A percentile compares a stretch with the other conserved stretches of the same genome.
phyloP scores from a whole-genome alignment of 2,797 vertebrate genomes.

The Carduelis carduelis region DNA sequence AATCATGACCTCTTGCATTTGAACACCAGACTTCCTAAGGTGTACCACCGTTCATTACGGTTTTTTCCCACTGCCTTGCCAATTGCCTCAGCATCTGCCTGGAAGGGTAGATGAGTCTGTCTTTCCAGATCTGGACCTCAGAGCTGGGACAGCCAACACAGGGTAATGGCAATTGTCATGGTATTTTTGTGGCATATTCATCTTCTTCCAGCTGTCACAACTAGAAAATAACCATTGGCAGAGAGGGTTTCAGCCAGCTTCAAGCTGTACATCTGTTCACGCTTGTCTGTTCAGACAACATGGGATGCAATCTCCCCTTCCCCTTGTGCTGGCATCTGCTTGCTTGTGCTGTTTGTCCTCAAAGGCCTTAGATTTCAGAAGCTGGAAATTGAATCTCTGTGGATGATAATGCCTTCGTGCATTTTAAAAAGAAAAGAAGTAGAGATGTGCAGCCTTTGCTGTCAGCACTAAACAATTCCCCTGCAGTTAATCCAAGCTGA shows the following conservation, averaged over 20 bases:
- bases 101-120: not conserved
- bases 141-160: not conserved
- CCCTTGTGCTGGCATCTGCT: not conserved
- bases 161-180: slow-evolving; percentile 29
- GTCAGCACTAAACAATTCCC: not conserved
- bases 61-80: not conserved
- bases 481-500: not conserved
- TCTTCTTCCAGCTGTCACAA: slow-evolving; percentile 60
- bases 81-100: not conserved
- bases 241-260: slow-evolving; percentile 5
- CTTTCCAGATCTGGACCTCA: not conserved
- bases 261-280: slow-evolving; percentile 42
- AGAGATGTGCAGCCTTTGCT: not conserved
- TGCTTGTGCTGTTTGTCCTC: not conserved
- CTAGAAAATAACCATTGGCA: slow-evolving; percentile 9
- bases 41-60: not conserved
- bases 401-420: not conserved
- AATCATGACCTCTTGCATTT: not conserved
- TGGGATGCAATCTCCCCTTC: not conserved
- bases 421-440: not conserved
- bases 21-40: not conserved
- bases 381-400: not conserved
- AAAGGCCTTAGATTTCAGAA: not conserved
- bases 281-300: slow-evolving; percentile 22
- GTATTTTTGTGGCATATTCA: slow-evolving; percentile 28